Conservation (phyloP, 2,797 vertebrate genomes). For the Sciurus vulgaris region DNA sequence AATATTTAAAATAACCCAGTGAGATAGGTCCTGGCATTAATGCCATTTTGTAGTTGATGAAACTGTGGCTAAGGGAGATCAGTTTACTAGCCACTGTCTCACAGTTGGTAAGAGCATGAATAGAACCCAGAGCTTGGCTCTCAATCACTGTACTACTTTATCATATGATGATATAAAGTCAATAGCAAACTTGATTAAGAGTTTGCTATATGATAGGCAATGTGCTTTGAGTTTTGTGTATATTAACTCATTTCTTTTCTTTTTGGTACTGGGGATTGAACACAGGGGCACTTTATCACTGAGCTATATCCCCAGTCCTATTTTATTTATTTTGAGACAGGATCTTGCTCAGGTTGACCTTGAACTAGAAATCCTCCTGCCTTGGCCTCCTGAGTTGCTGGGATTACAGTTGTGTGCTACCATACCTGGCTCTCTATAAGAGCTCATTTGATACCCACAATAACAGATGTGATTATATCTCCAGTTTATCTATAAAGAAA, state of each 20-base stretch:
- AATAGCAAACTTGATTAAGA: background rate
- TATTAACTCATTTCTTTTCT: background rate
- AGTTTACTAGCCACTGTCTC: background rate
- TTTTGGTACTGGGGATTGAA: too few species aligned
- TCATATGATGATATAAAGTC: background rate
- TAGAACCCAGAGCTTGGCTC: background rate
- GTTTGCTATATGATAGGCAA: background rate
- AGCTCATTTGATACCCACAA: background rate
- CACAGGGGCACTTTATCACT: too few species aligned
- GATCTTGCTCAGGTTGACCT: too few species aligned
- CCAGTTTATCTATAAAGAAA: background rate
- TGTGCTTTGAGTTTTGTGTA: background rate
- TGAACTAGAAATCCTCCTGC: too few species aligned
- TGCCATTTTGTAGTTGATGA: background rate
- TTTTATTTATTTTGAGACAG: too few species aligned
- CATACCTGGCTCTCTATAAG: too few species aligned
- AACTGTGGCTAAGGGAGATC: background rate
- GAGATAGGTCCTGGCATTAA: background rate
- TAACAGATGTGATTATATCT: background rate
- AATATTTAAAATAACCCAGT: background rate
- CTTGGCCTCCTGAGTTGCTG: too few species aligned
- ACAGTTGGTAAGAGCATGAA: background rate
- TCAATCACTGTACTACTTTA: background rate
- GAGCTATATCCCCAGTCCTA: too few species aligned
- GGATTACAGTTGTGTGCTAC: too few species aligned